Conservation (phyloP, 2,888 invertebrate species). For the Tenthredo scrophulariae region DNA sequence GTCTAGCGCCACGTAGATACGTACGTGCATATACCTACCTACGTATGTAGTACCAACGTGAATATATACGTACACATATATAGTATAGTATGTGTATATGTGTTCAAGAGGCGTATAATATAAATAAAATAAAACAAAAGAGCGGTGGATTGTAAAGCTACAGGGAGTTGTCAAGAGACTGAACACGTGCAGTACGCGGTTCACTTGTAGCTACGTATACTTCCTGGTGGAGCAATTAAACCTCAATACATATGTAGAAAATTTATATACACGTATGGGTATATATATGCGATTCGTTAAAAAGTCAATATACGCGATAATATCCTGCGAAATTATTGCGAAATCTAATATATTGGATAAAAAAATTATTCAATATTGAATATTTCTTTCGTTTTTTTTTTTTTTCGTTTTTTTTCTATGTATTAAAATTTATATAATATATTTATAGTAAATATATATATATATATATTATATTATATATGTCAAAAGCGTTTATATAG, state of each 20-base stretch:
- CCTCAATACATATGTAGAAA: neutral
- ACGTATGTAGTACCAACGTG: neutral
- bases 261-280: neutral
- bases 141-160: slow-evolving; percentile 16
- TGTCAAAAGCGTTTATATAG: too few relatives aligned
- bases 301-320: neutral
- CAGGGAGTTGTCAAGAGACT: slow-evolving; percentile 23
- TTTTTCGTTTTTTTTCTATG: too few relatives aligned
- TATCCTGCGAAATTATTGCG: neutral
- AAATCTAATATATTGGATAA: neutral
- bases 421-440: too few relatives aligned
- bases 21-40: neutral
- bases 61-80: neutral
- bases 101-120: slow-evolving; percentile 5
- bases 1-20: slow-evolving; percentile 10
- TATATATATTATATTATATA: too few relatives aligned
- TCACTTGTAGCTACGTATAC: neutral
- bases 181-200: slow-evolving; percentile 3
- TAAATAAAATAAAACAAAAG: neutral
- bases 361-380: too few relatives aligned
- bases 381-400: too few relatives aligned
- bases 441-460: too few relatives aligned
- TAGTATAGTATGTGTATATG: neutral
- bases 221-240: slow-evolving; percentile 23
- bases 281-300: neutral